Base-by-base conservation (phyloP, 2,113 vertebrate species). In the Tinamus guttatus region DNA sequence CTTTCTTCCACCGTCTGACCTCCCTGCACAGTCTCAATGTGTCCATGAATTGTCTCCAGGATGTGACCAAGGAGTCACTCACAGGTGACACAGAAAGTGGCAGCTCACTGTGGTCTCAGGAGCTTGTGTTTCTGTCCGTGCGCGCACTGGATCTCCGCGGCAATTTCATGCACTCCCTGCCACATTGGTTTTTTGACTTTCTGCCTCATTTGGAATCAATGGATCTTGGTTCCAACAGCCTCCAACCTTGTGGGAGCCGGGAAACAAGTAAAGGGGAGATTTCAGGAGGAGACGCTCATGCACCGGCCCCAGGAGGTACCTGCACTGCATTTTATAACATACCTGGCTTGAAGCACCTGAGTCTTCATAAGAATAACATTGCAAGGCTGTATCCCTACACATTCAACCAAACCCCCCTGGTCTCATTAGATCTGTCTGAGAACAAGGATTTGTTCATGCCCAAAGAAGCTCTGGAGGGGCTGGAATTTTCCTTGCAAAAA, bases 1-100 rank as follows among this genome's bases (percentile, higher is more conserved):
- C 96, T 70, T 98, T 98, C 69, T 75, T 98, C 70, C 97, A 71
- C 71, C 85, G 96, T 47, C 91, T 98, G 81, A 65, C 75, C 32
- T 97, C 97, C 41, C 97, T 99, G 84, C 82, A 97, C 74, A 96
- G 85, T 13, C 95, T 99, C 65, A 97, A 96, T 92, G 93, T 99
- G 79, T 97, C 98, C 16, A 65, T 47, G 70, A 99, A 99, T 91
- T 99, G 98, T 81, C 93, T 99, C 73, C 92, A 90, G 95, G 98
- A 97, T 0, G 56, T 98, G 20, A 87, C 41, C 24, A 5, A 51
- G 41, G 93, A 92, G 10, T 15, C 27, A 2, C 30, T 52, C 1
- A 2, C 69, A 8, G 1, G 47, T 0, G 7, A 54, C 77, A 40
- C 7, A 0, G 58, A 67, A 32, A 2, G 41, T 4, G 18, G 40